Evolutionary conservation across 2,888 invertebrate genomes (phyloP).

Genomic region (Pheosia tremula): DNA sequence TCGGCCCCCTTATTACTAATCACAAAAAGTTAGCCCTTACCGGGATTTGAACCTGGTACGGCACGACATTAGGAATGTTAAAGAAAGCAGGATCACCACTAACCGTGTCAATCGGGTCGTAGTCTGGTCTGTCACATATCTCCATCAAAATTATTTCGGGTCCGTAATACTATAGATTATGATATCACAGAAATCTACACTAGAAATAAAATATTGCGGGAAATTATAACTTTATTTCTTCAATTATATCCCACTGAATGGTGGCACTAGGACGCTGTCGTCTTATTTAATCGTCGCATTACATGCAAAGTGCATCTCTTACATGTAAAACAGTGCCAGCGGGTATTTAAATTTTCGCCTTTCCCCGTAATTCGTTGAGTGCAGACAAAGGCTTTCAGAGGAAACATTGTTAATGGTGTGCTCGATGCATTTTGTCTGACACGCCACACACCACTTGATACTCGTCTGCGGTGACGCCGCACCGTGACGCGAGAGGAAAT

Average conservation of each 20-base stretch:
- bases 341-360: conserved; percentile 82
- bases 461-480: conserved; percentile 17
- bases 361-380: conserved; percentile 76
- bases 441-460: conserved; percentile 36
- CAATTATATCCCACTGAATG: conserved; percentile 22
- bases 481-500: background rate
- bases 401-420: conserved; percentile 76
- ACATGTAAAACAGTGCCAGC: conserved; percentile 80
- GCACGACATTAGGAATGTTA: too few relatives aligned
- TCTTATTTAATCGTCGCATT: conserved; percentile 75
- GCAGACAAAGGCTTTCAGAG: conserved; percentile 76
- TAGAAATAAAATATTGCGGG: background rate
- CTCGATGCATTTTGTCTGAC: conserved; percentile 66
- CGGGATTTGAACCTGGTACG: too few relatives aligned
- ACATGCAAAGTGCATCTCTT: conserved; percentile 82
- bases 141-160: too few relatives aligned
- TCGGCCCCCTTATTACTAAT: too few relatives aligned
- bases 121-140: too few relatives aligned
- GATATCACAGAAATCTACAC: background rate
- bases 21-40: too few relatives aligned
- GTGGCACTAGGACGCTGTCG: conserved; percentile 49
- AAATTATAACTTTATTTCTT: conserved; percentile 16
- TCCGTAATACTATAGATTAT: too few relatives aligned
- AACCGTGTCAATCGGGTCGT: too few relatives aligned
- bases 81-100: too few relatives aligned